Conservation (phyloP, 2,888 invertebrate species). For the Tuta absoluta region DNA sequence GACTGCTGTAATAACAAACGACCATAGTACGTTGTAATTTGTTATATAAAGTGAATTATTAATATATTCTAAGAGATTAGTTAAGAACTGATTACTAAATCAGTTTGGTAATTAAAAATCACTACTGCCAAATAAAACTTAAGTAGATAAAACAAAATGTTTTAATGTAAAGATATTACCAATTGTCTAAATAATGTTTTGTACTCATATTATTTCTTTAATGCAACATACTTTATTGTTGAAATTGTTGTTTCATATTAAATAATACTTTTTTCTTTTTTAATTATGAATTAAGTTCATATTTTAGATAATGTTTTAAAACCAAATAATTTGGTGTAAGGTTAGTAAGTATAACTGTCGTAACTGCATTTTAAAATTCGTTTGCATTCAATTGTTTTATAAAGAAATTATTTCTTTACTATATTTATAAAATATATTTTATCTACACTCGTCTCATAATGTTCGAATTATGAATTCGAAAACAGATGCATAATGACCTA, state of each 20-base stretch:
- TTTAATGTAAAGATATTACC: conserved; percentile 67
- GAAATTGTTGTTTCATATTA: conserved; percentile 35
- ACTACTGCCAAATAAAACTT: conserved; percentile 75
- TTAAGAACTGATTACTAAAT: conserved; percentile 58
- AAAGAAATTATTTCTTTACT: neutral
- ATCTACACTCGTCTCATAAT: too few relatives aligned
- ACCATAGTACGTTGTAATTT: conserved; percentile 67
- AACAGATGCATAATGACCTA: too few relatives aligned
- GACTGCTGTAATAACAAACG: conserved; percentile 51
- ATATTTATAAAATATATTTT: too few relatives aligned
- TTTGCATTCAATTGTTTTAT: neutral
- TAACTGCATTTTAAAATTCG: neutral
- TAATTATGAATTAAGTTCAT: conserved; percentile 40
- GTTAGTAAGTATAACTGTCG: conserved; percentile 26
- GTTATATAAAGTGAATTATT: conserved; percentile 64
- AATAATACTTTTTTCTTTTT: conserved; percentile 33
- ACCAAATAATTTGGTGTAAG: conserved; percentile 24
- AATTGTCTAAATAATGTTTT: conserved; percentile 64
- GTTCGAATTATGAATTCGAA: too few relatives aligned
- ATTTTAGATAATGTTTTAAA: conserved; percentile 39
- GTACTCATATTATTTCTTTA: conserved; percentile 65
- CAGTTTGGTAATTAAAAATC: conserved; percentile 68
- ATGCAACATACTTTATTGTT: conserved; percentile 43
- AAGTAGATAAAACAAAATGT: conserved; percentile 69
- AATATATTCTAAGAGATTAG: conserved; percentile 62